Evolutionary conservation across 2,797 vertebrate species (phyloP), one percentile per base, ranked within the genome.

Genomic region (Pogoniulus pusillus): DNA sequence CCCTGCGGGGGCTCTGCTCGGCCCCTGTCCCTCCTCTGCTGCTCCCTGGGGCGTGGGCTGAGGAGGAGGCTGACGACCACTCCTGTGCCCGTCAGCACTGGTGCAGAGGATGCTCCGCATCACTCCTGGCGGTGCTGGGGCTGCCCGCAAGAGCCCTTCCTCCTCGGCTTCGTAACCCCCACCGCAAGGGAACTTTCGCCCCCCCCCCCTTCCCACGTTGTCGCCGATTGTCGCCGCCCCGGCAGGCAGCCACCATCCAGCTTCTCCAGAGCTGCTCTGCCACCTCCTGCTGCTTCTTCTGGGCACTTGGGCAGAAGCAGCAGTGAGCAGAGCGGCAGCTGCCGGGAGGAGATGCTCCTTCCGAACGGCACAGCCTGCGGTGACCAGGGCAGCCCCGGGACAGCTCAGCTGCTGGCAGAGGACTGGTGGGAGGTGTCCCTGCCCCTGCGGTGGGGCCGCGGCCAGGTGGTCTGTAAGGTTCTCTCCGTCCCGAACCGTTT

Each of bases 51-150:
- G 23, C 10, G 45, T 0, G 16, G 16, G 29, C 5, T 6, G 53
- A 23, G 23, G 7, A 23, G 32, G 26, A 24, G n/a, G 23, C 4
- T 51, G 23, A 0, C 5, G 0, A 1, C 63, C 15, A 55, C 9
- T 32, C 53, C 58, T 2, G n/a, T 1, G 32, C 26, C 19, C 85
- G 0, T 4, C 73, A 6, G 60, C 39, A 24, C 34, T 17, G 70
- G 7, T 0, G 4, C 0, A 5, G 45, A 22, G 45, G 45, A 45
- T 32, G 49, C 55, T n/a, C 59, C n/a, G 39, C 16, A 24, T 16
- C 4, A 0, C 16, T 68, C 17, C 59, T 3, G 10, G 34, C 51
- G 49, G 2, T 0, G 0, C 37, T 29, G n/a, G 2, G 2, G 34
- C 64, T 45, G 18, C 26, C 0, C 24, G 10, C 20, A 16, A 4